phyloP scores from a whole-genome alignment of 2,888 invertebrate species.

The Yponomeuta plumbellus region DNA sequence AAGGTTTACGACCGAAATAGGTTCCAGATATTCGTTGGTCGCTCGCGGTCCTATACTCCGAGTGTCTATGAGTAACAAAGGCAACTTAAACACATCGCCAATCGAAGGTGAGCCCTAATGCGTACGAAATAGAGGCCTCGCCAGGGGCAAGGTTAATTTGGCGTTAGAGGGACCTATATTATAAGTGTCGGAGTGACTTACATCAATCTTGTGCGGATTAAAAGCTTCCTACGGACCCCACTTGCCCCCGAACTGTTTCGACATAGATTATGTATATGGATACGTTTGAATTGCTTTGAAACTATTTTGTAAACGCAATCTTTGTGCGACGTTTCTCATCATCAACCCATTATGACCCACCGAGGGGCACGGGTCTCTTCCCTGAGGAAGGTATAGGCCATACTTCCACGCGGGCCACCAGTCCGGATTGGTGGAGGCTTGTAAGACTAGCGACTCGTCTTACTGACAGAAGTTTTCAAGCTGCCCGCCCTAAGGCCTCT shows the following conservation, averaged over 20 bases:
- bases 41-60: background rate
- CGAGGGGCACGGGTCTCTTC: too few species aligned
- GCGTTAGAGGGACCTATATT: background rate
- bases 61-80: background rate
- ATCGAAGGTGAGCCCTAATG: background rate
- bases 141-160: background rate
- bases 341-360: too few species aligned
- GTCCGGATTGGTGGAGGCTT: too few species aligned
- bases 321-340: too few species aligned
- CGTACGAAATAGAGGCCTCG: background rate
- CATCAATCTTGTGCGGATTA: conserved; percentile 15
- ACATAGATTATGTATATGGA: background rate
- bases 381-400: too few species aligned
- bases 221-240: conserved; percentile 11
- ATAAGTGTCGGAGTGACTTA: conserved; percentile 13
- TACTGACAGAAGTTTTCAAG: too few species aligned
- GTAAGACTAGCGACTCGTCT: too few species aligned
- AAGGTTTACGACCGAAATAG: background rate
- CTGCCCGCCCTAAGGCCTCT: too few species aligned
- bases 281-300: background rate
- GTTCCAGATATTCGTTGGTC: background rate
- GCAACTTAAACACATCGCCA: background rate
- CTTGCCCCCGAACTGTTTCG: background rate
- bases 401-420: too few species aligned
- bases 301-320: too few species aligned